Evolutionary conservation across 2,888 invertebrate species (phyloP), one percentile per base, ranked within the genome.

Genomic region (Venustoraphidia nigricollis): DNA sequence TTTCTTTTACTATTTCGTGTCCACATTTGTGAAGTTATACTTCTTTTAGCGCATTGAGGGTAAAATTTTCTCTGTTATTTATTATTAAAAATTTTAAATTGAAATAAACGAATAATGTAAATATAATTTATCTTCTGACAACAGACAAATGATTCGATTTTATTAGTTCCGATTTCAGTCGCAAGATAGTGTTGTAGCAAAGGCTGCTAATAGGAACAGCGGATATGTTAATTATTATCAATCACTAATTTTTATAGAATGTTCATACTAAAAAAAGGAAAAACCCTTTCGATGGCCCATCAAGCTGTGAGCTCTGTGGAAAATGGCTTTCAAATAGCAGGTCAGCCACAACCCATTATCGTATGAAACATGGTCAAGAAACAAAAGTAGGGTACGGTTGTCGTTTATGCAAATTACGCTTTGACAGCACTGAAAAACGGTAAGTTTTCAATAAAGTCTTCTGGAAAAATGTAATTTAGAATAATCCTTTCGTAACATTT

Each of bases 371-470:
- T n/a, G 40, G 14, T 8, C 36, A 17, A 27, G 46, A 46, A 11
- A 42, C 17, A n/a, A 39, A 40, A 4, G 35, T 46, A 17, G 46
- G 46, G 11, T 46, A 27, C 40, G 40, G 40, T 11, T 46, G 46
- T 34, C 38, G 46, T 9, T 34, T 46, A 14, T 46, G 46, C 35
- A n/a, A 39, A 10, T 27, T 36, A 13, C 36, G 46, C 17, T 46
- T 46, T 13, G 46, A 46, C 14, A 36, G 39, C 34, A 39, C 11
- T 40, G 46, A 46, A 40, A 46, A 46, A 39, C 27, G 46, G 46
- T 46, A 34, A 27, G 6, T 27, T 27, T 27, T 6, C 27, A 27
- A 27, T 1, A 17, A 17, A 17, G 17, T 17, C 4, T 17, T 34
- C 17, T 14, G 27, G 17, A 9, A 6, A 27, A 17, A 41, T 8